Conservation (phyloP, 1,140 invertebrate genomes). For the Eriocheir sinensis region DNA sequence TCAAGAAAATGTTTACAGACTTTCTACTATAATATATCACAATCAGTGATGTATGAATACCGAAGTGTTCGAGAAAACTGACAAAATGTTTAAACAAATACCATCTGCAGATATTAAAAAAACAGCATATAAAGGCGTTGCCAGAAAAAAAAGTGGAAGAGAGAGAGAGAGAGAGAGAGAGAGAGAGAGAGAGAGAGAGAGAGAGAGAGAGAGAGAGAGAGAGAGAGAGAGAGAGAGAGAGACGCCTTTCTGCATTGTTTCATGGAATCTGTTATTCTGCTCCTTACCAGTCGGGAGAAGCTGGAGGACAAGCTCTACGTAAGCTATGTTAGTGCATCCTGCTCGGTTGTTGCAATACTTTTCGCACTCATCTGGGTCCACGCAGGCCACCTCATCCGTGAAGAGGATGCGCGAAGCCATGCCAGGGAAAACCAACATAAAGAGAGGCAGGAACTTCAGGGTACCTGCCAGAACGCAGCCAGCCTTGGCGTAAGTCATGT, state of each 20-base stretch:
- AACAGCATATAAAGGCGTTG: too few species aligned
- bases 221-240: too few species aligned
- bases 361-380: slow-evolving; percentile 82
- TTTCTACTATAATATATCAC: too few species aligned
- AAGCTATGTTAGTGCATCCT: slow-evolving; percentile 84
- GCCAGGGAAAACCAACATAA: slow-evolving; percentile 84
- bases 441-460: slow-evolving; percentile 85
- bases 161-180: not conserved
- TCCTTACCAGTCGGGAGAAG: slow-evolving; percentile 82
- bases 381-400: slow-evolving; percentile 83
- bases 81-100: too few species aligned
- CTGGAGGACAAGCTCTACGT: slow-evolving; percentile 83
- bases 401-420: slow-evolving; percentile 84
- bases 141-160: too few species aligned
- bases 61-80: too few species aligned
- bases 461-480: slow-evolving; percentile 84
- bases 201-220: too few species aligned
- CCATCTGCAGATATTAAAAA: too few species aligned
- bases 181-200: not conserved
- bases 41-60: too few species aligned
- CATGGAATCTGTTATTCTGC: too few species aligned
- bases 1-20: too few species aligned
- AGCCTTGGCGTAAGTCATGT: slow-evolving; percentile 84
- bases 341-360: slow-evolving; percentile 81
- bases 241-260: too few species aligned